Evolutionary conservation across 2,113 vertebrate genomes (phyloP).

Genomic region (Macrotus californicus): DNA sequence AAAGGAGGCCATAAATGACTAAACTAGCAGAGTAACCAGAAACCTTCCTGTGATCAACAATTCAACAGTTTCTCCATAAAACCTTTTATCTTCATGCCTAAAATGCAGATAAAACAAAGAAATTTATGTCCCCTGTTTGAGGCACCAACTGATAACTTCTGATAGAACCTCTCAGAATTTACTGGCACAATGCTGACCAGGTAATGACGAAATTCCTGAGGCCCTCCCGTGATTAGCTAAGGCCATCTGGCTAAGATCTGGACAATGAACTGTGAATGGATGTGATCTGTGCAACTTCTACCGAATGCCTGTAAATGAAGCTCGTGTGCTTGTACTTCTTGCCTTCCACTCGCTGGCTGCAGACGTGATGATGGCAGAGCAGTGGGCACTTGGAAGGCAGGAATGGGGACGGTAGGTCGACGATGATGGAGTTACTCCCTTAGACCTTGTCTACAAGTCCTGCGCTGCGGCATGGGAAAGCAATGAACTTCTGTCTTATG

Average conservation of each 20-base stretch:
- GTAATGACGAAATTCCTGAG: neutral
- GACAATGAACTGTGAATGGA: neutral
- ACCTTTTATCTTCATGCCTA: neutral
- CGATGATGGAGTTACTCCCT: neutral
- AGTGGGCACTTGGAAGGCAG: neutral
- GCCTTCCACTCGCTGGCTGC: neutral
- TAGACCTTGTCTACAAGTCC: neutral
- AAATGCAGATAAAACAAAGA: neutral
- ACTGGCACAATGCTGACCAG: neutral
- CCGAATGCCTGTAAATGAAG: neutral
- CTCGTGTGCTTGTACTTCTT: rapidly evolving
- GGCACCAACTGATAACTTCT: neutral
- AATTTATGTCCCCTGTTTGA: neutral
- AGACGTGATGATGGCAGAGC: neutral
- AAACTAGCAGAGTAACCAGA: neutral
- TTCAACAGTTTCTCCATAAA: neutral
- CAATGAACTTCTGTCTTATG: neutral
- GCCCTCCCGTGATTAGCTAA: neutral
- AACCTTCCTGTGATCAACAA: neutral
- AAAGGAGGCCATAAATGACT: neutral
- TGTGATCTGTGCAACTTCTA: neutral
- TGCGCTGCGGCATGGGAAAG: neutral
- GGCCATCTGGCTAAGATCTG: neutral
- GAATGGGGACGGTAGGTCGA: neutral
- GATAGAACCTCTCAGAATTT: neutral